Conservation (phyloP, 2,888 invertebrate genomes). For the Allolobophora icterica region DNA sequence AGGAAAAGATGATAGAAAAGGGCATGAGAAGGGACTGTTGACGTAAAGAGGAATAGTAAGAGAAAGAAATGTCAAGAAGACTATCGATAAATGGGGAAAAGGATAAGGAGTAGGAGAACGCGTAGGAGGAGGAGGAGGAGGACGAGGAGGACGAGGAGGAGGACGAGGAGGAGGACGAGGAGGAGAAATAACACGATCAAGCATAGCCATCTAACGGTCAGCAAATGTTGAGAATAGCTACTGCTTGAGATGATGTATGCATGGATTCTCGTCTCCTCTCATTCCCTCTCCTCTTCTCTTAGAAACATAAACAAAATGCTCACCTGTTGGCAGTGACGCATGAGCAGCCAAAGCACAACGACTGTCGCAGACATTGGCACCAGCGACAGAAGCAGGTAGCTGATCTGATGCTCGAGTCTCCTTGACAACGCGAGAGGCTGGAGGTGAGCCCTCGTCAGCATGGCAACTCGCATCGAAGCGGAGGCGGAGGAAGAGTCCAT, state of each 20-base stretch:
- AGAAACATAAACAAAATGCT: not conserved
- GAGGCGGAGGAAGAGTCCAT: not conserved
- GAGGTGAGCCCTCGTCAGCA: not conserved
- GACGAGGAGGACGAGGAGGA: too few species aligned
- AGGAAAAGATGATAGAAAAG: too few species aligned
- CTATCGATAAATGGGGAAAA: too few species aligned
- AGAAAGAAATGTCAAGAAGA: too few species aligned
- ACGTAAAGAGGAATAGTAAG: too few species aligned
- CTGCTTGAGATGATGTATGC: not conserved
- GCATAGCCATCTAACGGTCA: too few species aligned
- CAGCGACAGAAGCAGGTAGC: conserved; percentile 25
- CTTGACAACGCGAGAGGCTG: conserved; percentile 23
- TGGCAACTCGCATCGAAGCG: conserved; percentile 18
- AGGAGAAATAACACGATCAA: too few species aligned
- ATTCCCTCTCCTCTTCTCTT: not conserved
- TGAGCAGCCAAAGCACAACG: conserved; percentile 12
- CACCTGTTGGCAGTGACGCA: conserved; percentile 23
- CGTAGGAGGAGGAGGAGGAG: too few species aligned
- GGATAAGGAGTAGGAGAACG: too few species aligned
- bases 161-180: too few species aligned
- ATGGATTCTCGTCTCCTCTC: not conserved
- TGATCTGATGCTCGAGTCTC: conserved; percentile 7
- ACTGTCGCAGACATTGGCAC: conserved; percentile 19
- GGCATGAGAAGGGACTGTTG: too few species aligned
- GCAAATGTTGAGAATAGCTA: too few species aligned